Evolutionary conservation across 2,888 invertebrate genomes (phyloP).

Genomic region (Sympetrum striolatum): DNA sequence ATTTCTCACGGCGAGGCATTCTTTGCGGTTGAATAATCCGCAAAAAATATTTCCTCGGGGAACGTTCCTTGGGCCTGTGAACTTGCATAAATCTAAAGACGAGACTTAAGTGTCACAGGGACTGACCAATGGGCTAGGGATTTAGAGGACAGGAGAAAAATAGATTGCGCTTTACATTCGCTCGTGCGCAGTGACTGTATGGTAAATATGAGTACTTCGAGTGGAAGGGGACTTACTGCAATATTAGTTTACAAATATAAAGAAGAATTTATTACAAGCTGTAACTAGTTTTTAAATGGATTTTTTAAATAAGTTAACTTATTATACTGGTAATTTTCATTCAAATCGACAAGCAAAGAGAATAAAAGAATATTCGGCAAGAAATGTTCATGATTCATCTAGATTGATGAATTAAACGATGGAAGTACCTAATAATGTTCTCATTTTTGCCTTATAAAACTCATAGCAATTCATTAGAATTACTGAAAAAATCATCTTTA

Average conservation of each 20-base stretch:
- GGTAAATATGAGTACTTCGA: neutral
- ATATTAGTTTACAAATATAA: neutral
- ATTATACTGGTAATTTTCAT: no score
- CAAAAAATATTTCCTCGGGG: conserved; percentile 7
- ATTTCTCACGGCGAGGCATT: conserved; percentile 14
- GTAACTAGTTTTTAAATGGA: no score
- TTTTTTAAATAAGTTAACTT: no score
- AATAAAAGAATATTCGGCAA: no score
- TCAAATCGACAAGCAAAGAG: no score
- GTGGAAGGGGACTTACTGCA: neutral
- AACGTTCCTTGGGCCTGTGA: neutral
- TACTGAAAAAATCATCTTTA: no score
- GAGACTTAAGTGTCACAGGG: neutral
- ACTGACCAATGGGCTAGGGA: neutral
- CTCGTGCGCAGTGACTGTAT: neutral
- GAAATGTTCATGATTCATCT: no score
- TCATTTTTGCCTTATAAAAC: no score
- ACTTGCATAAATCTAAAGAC: neutral
- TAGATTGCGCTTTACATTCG: neutral
- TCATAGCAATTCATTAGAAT: no score
- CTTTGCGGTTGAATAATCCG: conserved; percentile 8
- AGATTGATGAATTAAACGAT: no score
- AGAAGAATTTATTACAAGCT: neutral
- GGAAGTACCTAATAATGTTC: no score
- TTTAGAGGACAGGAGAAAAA: neutral